A percentile compares a stretch with the other conserved stretches of the same genome.
Evolutionary conservation across 2,888 invertebrate genomes (phyloP).

Genomic region (Mactromeris polynyma): DNA sequence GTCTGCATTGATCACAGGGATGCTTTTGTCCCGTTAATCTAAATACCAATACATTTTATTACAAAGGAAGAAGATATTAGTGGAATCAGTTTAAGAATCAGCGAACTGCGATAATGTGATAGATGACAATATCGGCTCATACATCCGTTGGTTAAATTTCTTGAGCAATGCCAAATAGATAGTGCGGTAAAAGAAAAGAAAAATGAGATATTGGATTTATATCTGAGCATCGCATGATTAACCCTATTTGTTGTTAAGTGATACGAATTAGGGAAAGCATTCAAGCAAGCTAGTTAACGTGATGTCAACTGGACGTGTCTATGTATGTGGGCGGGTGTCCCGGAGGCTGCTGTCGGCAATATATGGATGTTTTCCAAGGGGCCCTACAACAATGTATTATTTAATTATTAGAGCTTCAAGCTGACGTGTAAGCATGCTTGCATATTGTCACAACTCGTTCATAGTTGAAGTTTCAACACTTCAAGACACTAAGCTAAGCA

Average conservation of each 20-base stretch:
- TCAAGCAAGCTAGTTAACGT: neutral
- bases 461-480: neutral
- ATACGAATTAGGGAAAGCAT: neutral
- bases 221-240: neutral
- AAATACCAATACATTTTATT: slow-evolving; percentile 18
- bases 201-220: slow-evolving; percentile 6
- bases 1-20: neutral
- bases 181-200: neutral
- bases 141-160: neutral
- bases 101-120: slow-evolving; percentile 3
- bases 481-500: too few relatives aligned
- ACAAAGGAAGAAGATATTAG: slow-evolving; percentile 13
- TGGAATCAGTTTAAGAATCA: slow-evolving; percentile 12
- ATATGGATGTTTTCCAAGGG: neutral
- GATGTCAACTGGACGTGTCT: neutral
- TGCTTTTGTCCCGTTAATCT: neutral
- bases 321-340: neutral
- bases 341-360: neutral
- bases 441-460: neutral
- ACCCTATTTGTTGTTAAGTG: neutral
- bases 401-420: neutral
- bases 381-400: neutral
- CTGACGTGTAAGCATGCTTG: neutral
- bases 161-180: neutral
- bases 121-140: neutral